A percentile compares a stretch with the other conserved stretches of the same genome.
These are phyloP conservation scores for Drosophila pseudotakahashii DNA, from an alignment of 2,888 invertebrate genomes.

Conservation along the genomic window DNA sequence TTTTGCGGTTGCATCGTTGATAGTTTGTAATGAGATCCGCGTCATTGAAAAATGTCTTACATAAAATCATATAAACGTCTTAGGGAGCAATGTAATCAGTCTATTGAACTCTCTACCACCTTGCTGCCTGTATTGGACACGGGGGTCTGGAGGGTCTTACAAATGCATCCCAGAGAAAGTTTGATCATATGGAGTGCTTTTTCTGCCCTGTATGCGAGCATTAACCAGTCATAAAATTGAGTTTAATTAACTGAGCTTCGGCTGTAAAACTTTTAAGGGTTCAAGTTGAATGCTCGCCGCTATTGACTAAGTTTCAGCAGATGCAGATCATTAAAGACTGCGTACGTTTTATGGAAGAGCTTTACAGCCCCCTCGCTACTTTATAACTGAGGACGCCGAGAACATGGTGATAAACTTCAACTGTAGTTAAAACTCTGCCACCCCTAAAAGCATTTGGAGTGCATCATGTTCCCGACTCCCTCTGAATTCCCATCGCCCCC, in stretches of 20 bases:
- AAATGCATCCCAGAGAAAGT: slow-evolving; percentile 18
- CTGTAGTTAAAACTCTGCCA: slow-evolving; percentile 6
- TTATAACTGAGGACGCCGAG: neutral
- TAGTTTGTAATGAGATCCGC: slow-evolving; percentile 45
- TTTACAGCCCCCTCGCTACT: slow-evolving; percentile 4
- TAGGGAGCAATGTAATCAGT: slow-evolving; percentile 1
- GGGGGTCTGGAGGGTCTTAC: neutral
- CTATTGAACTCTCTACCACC: slow-evolving; percentile 29
- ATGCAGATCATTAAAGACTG: slow-evolving; percentile 15
- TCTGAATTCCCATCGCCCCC: too few relatives aligned
- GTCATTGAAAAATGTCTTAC: slow-evolving; percentile 11
- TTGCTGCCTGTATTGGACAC: neutral
- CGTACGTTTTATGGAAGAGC: slow-evolving; percentile 21
- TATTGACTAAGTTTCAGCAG: slow-evolving; percentile 5
- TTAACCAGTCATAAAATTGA: slow-evolving; percentile 27
- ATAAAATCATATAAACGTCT: slow-evolving; percentile 19
- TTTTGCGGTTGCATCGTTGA: slow-evolving; percentile 47
- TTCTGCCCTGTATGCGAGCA: neutral
- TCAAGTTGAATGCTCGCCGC: slow-evolving; percentile 7
- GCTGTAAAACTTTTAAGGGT: slow-evolving; percentile 27
- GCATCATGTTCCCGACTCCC: slow-evolving; percentile 3
- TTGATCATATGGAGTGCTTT: neutral
- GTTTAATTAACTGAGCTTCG: slow-evolving; percentile 26
- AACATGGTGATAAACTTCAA: slow-evolving; percentile 2
- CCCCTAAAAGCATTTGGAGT: slow-evolving; percentile 22